Base-by-base conservation (phyloP, 2,113 vertebrate species). In the Myiagra hebetior region DNA sequence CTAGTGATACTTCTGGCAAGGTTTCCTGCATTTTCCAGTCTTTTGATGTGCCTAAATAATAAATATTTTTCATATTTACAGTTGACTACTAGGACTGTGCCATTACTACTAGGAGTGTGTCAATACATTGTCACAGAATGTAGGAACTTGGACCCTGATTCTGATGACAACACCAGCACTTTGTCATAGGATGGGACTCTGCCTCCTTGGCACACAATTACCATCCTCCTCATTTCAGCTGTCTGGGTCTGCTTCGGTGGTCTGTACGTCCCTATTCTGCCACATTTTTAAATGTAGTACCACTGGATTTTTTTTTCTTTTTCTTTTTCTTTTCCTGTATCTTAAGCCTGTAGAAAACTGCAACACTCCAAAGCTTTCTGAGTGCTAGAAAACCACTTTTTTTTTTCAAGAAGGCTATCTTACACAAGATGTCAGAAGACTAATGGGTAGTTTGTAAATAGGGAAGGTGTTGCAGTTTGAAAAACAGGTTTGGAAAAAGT, bases 171-270 rank as follows among this genome's bases (percentile, higher is more conserved):
- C 27, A 60, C 7, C 46, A 82, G 11, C 6, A 14, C 8, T 84
- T 85, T 57, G 22, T 63, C 19, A 22, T 42, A 0, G 0, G 13
- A 41, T 68, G 35, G 17, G 17, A 59, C 30, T 70, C 24, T 64
- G 35, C 39, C 73, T 56, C 30, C 50, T 49, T 73, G 30, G 6
- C 30, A 74, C 26, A 74, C 15, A 60, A 56, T 10, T 44, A 39
- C 10, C 16, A 10, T 44, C 13, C 11, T 42, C 12, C 50, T 67
- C 1, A 1, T 62, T 92, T 82, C 31, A 37, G 15, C 37, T 1
- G 0, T 44, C 50, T 78, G 41, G 17, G 17, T 46, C 69, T 90
- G 10, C 33, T 77, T 74, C 2, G 1, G 11, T 35, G n/a, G 13
- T n/a, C 42, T 70, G 1, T 70, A 26, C 24, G 28, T 70, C 44